Conservation (phyloP, 1,140 invertebrate genomes). For the Matsumurasca onukii region DNA sequence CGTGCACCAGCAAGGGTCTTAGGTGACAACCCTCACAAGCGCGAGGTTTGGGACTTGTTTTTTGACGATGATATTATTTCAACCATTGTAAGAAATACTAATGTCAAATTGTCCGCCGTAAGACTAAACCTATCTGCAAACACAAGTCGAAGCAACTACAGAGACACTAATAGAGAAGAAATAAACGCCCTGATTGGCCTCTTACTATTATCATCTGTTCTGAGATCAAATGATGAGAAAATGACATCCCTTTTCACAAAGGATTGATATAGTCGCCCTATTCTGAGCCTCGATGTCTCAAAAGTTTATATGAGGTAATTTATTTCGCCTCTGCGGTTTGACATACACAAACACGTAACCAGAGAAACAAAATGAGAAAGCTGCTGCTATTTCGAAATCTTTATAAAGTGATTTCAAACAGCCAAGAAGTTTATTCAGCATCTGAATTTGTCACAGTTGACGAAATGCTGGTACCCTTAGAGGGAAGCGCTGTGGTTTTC, state of each 20-base stretch:
- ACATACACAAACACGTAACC: not conserved
- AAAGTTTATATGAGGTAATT: not conserved
- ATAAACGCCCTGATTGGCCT: constrained; percentile 22
- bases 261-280: not conserved
- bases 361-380: not conserved
- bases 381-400: not conserved
- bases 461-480: too few relatives aligned
- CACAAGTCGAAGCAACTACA: constrained; percentile 16
- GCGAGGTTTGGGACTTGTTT: not conserved
- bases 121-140: too few relatives aligned
- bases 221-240: too few relatives aligned
- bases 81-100: too few relatives aligned
- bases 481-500: constrained; percentile 45
- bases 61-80: too few relatives aligned
- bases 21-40: not conserved
- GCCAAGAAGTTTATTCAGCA: too few relatives aligned
- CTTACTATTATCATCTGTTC: not conserved
- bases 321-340: not conserved
- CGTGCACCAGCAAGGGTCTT: not conserved
- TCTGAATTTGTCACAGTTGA: too few relatives aligned
- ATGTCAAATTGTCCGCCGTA: too few relatives aligned
- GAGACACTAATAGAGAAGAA: constrained; percentile 15
- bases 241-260: too few relatives aligned
- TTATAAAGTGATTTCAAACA: too few relatives aligned
- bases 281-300: not conserved